These are phyloP conservation scores for Lethenteron camtschaticum DNA, from an alignment of 2,113 vertebrate genomes.

Conservation along the genomic window DNA sequence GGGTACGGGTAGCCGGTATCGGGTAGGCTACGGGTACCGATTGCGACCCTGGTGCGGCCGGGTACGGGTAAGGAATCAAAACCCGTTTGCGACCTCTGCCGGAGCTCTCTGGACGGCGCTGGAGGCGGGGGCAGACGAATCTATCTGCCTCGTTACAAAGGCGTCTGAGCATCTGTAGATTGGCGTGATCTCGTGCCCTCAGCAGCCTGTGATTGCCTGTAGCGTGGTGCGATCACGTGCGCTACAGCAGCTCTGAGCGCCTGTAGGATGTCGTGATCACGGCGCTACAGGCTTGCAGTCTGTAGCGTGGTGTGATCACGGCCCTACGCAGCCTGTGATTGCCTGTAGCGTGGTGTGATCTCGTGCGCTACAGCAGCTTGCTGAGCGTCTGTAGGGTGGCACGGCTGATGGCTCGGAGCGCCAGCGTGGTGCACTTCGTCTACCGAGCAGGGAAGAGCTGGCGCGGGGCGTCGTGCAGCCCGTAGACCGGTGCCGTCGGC, in stretches of 20 bases:
- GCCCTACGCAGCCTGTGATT: constrained; percentile 1
- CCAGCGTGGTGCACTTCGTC: constrained; percentile 38
- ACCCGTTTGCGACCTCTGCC: too few relatives aligned
- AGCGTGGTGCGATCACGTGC: too few relatives aligned
- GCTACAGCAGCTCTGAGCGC: constrained; percentile 9
- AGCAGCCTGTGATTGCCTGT: neutral
- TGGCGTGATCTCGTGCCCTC: too few relatives aligned
- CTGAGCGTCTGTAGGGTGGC: constrained; percentile 24
- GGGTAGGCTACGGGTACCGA: too few relatives aligned
- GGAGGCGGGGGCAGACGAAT: too few relatives aligned
- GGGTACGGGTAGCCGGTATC: too few relatives aligned
- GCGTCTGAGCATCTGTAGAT: too few relatives aligned
- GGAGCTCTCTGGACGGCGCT: too few relatives aligned
- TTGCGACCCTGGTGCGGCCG: too few relatives aligned
- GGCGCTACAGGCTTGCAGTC: too few relatives aligned
- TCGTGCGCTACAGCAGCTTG: constrained; percentile 12
- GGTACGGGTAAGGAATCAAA: too few relatives aligned
- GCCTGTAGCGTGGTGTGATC: neutral
- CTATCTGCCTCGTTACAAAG: too few relatives aligned
- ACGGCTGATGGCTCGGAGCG: constrained; percentile 32
- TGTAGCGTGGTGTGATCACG: neutral
- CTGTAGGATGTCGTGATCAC: neutral
- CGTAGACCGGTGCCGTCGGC: constrained; percentile 34
- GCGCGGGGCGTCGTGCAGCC: constrained; percentile 34
- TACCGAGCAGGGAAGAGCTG: constrained; percentile 33